phyloP scores from a whole-genome alignment of 2,888 invertebrate species.

The Dorcus hopei region DNA sequence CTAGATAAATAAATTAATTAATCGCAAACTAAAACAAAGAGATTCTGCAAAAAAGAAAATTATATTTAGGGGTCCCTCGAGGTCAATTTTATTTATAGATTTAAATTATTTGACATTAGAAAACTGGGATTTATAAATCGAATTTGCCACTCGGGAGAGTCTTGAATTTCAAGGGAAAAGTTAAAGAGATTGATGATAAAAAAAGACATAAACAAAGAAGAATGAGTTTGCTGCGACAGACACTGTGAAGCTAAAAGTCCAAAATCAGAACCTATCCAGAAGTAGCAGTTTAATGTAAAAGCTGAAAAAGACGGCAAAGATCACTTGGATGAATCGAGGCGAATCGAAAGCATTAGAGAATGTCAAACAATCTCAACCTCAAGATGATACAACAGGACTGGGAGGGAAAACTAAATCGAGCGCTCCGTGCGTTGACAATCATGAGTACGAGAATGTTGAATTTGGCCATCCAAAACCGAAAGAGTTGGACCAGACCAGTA shows the following conservation, averaged over 20 bases:
- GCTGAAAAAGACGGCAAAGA: no score
- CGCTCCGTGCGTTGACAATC: neutral
- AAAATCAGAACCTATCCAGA: no score
- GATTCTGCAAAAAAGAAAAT: no score
- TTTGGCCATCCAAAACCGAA: conserved; percentile 7
- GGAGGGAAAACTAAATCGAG: conserved; percentile 14
- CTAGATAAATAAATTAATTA: no score
- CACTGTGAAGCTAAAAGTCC: neutral
- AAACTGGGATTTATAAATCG: conserved; percentile 29
- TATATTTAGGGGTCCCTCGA: no score
- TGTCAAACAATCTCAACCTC: no score
- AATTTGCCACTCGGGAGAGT: conserved; percentile 18
- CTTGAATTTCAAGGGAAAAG: conserved; percentile 2
- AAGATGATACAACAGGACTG: neutral
- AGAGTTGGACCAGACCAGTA: neutral
- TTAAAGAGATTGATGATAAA: neutral
- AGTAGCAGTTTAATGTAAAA: no score
- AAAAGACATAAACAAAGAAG: neutral
- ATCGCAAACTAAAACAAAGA: no score
- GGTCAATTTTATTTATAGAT: no score
- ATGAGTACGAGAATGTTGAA: conserved; percentile 34
- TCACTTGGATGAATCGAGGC: neutral
- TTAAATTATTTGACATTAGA: no score
- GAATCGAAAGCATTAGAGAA: neutral
- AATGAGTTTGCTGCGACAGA: neutral